Conservation (phyloP, 2,888 invertebrate genomes). For the Autographa gamma region DNA sequence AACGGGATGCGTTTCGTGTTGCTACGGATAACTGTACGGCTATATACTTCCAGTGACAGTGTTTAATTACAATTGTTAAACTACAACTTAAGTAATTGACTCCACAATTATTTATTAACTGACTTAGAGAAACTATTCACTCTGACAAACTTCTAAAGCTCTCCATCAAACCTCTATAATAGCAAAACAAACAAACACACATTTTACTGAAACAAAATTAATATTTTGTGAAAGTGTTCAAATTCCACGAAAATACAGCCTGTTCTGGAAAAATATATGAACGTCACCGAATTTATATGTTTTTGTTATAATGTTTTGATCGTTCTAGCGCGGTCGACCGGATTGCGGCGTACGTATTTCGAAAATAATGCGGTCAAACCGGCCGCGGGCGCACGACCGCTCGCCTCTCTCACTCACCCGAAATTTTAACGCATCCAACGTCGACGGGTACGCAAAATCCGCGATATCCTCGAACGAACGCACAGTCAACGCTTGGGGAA, state of each 20-base stretch:
- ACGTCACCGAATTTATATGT: constrained; percentile 76
- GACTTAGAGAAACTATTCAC: not conserved
- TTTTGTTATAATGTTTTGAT: constrained; percentile 87
- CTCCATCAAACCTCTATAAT: not conserved
- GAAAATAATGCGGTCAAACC: constrained; percentile 89
- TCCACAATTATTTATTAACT: constrained; percentile 16
- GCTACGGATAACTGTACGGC: constrained; percentile 52
- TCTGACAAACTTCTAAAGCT: constrained; percentile 5
- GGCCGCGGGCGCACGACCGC: constrained; percentile 83
- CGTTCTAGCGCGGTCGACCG: constrained; percentile 84
- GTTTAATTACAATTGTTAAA: constrained; percentile 30
- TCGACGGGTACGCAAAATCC: constrained; percentile 82
- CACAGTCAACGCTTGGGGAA: constrained; percentile 83
- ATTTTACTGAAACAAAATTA: constrained; percentile 37
- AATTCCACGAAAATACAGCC: constrained; percentile 55
- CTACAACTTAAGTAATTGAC: constrained; percentile 11
- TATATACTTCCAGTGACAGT: constrained; percentile 28
- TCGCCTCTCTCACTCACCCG: constrained; percentile 87
- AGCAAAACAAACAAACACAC: constrained; percentile 31
- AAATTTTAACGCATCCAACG: constrained; percentile 88
- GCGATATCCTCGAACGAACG: constrained; percentile 72
- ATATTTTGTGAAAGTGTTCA: constrained; percentile 57
- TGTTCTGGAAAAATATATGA: constrained; percentile 65
- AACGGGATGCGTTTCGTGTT: constrained; percentile 76
- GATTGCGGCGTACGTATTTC: constrained; percentile 87